These are phyloP conservation scores for Chiloscyllium punctatum DNA, from an alignment of 2,797 vertebrate genomes.

Conservation along the genomic window DNA sequence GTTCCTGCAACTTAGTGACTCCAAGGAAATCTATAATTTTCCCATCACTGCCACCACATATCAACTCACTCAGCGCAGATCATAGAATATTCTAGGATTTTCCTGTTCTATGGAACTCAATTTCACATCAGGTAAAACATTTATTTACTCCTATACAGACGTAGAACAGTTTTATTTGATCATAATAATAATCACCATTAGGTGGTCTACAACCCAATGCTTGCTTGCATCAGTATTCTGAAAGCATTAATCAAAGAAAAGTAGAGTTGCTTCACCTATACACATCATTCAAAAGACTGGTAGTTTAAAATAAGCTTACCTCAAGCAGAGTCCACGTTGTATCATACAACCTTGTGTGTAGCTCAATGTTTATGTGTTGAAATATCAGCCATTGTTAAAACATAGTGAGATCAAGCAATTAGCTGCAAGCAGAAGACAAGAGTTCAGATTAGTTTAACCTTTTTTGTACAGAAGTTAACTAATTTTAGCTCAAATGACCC, in stretches of 20 bases:
- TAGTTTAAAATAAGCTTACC: neutral
- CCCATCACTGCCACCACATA: neutral
- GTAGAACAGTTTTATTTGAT: neutral
- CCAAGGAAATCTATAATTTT: neutral
- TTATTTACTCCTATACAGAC: neutral
- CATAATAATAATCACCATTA: neutral
- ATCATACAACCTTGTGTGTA: neutral
- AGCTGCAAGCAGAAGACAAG: neutral
- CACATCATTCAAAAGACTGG: neutral
- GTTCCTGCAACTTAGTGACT: neutral
- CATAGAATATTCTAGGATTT: neutral
- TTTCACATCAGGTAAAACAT: neutral
- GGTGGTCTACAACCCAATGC: neutral
- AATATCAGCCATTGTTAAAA: slow-evolving; percentile 3
- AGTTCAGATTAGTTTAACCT: neutral
- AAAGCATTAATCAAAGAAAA: neutral
- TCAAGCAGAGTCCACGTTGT: neutral
- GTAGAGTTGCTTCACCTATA: neutral
- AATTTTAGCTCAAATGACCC: neutral
- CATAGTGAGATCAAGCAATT: neutral
- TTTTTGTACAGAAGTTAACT: neutral
- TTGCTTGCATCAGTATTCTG: neutral
- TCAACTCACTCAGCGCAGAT: neutral
- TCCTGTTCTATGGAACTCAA: neutral
- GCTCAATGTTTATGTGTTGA: slow-evolving; percentile 5